Base-by-base conservation (phyloP, 2,888 invertebrate genomes). In the Brachycybe producta region DNA sequence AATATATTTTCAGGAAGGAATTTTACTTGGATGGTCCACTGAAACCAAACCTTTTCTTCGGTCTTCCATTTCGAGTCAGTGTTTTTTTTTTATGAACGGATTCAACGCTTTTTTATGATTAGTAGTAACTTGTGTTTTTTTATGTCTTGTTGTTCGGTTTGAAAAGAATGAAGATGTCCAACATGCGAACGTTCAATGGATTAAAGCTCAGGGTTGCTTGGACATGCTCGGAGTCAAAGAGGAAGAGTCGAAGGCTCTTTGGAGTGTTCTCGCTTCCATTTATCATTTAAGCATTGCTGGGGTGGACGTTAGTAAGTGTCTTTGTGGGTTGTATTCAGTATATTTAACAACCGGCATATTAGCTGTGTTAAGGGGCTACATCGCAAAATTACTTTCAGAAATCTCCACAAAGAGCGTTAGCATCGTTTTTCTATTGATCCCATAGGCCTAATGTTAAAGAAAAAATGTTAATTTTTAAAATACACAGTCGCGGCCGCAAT, bases 231-330 rank as follows among this genome's bases (percentile, higher is more conserved):
- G 79, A 1, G 76, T 92, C 24, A 77, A 79, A 1, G 80, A 82
- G 38, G 73, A 75, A 17, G 91, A 94, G 56, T 80, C 82, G 59
- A 80, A 82, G 63, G 80, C 82, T 0, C 75, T 95, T 45, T 90
- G 87, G 82, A 76, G 79, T 60, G 81, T 91, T 36, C 70, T 95
- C 59, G 90, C 91, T 0, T 86, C 92, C n/a, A 82, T 95, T 52
- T 87, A 88, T 64, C 95, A 97, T 70, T 70, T 97, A 55, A 90
- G 91, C 13, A 80, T 83, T 65, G 91, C 85, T 26, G 84, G 86
- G 1, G 84, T 81, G 45, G 76, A 78, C 0, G 82, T 82, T 74
- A 77, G 82, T 79, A 36, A 32, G 32, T 27, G 24, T 3, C 32
- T 32, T 44, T 30, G 5, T 8, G 13, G 17, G 15, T 38, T 11